These are phyloP conservation scores for Tipula confusa DNA, from an alignment of 2,888 invertebrate genomes.

Conservation along the genomic window DNA sequence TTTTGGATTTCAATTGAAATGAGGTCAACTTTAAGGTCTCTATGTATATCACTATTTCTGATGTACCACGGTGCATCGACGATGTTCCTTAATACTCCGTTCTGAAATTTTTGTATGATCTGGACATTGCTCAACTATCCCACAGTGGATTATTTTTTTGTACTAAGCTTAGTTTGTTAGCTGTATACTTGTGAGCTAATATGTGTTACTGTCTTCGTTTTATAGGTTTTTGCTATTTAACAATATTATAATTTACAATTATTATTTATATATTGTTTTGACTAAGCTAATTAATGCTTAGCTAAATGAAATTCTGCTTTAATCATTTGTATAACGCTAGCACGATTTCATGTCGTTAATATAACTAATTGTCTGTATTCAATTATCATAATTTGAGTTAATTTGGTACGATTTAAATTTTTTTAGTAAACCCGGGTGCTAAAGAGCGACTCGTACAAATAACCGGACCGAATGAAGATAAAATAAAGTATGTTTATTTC, in stretches of 20 bases:
- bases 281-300: neutral
- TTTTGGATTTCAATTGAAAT: too few relatives aligned
- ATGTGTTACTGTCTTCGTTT: neutral
- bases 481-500: constrained; percentile 68
- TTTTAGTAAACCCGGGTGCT: constrained; percentile 87
- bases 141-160: too few relatives aligned
- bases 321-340: neutral
- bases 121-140: too few relatives aligned
- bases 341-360: neutral
- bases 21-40: too few relatives aligned
- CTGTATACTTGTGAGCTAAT: too few relatives aligned
- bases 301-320: neutral
- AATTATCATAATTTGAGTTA: neutral
- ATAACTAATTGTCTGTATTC: neutral
- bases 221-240: neutral
- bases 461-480: constrained; percentile 88
- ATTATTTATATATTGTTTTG: neutral
- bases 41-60: too few relatives aligned
- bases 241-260: neutral
- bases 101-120: too few relatives aligned
- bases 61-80: too few relatives aligned
- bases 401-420: constrained; percentile 32
- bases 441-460: constrained; percentile 94
- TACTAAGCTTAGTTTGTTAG: too few relatives aligned
- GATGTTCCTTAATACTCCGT: too few relatives aligned